phyloP scores from a whole-genome alignment of 2,888 invertebrate species.

The Chaitophorus viminalis region DNA sequence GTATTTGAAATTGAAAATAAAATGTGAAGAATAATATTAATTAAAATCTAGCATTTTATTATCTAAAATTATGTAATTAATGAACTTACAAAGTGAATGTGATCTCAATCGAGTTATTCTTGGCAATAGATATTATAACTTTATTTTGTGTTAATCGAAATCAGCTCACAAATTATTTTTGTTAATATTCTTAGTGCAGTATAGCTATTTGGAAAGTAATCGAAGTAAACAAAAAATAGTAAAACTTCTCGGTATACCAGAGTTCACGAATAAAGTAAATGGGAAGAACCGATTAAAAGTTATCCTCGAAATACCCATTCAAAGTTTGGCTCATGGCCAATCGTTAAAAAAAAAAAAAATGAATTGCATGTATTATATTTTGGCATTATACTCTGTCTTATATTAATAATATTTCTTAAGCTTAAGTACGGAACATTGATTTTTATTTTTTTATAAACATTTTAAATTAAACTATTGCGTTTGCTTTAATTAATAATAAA shows the following conservation, averaged over 20 bases:
- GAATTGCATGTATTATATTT: slow-evolving; percentile 9
- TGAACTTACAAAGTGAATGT: background rate
- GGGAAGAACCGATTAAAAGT: slow-evolving; percentile 39
- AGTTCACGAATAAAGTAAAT: slow-evolving; percentile 36
- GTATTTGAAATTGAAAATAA: background rate
- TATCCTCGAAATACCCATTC: slow-evolving; percentile 33
- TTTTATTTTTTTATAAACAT: slow-evolving; percentile 25
- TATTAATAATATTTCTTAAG: background rate
- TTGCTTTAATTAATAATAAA: background rate
- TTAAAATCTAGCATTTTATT: background rate
- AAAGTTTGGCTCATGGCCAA: slow-evolving; percentile 30
- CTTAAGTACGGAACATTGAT: slow-evolving; percentile 21
- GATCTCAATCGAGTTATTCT: background rate
- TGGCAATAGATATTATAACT: background rate
- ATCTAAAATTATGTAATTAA: background rate
- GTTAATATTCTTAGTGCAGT: background rate
- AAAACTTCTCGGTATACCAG: slow-evolving; percentile 31
- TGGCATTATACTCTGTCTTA: slow-evolving; percentile 21
- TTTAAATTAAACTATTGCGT: background rate
- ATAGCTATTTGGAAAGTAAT: background rate
- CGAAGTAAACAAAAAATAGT: slow-evolving; percentile 6
- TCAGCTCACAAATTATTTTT: background rate
- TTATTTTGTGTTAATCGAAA: background rate
- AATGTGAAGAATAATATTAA: background rate
- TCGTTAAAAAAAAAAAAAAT: slow-evolving; percentile 27